These are phyloP conservation scores for Oreocharis arfaki DNA, from an alignment of 2,113 vertebrate genomes.

Conservation along the genomic window DNA sequence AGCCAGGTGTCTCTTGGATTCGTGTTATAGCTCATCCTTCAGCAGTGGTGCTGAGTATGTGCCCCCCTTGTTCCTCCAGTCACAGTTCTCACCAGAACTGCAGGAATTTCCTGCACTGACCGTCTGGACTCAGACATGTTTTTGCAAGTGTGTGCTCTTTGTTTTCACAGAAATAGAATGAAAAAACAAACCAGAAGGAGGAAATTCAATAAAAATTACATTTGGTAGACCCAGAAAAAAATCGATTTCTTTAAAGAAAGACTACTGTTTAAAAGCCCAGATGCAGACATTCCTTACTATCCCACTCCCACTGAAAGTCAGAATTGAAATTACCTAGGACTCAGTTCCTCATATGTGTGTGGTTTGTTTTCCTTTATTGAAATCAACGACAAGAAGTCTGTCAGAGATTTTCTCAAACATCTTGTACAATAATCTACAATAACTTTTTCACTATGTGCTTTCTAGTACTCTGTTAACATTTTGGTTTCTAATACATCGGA, in stretches of 20 bases:
- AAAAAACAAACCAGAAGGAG: slow-evolving; percentile 57
- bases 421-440: not conserved
- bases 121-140: slow-evolving; percentile 49
- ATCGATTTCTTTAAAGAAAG: not conserved
- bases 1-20: not conserved
- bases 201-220: slow-evolving; percentile 51
- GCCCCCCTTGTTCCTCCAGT: not conserved
- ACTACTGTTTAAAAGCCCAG: not conserved
- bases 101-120: slow-evolving; percentile 63
- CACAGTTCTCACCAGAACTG: slow-evolving; percentile 26
- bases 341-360: not conserved
- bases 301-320: not conserved
- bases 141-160: slow-evolving; percentile 64
- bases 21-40: not conserved
- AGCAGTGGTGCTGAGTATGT: not conserved
- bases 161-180: slow-evolving; percentile 59
- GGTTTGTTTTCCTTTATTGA: not conserved
- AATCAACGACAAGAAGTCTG: not conserved
- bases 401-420: not conserved
- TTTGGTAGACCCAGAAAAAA: slow-evolving; percentile 37
- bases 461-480: not conserved
- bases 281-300: not conserved
- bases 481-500: not conserved
- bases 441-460: not conserved
- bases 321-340: not conserved